Evolutionary conservation across 1,140 invertebrate species (phyloP).

Genomic region (Sarcophaga peregrina): DNA sequence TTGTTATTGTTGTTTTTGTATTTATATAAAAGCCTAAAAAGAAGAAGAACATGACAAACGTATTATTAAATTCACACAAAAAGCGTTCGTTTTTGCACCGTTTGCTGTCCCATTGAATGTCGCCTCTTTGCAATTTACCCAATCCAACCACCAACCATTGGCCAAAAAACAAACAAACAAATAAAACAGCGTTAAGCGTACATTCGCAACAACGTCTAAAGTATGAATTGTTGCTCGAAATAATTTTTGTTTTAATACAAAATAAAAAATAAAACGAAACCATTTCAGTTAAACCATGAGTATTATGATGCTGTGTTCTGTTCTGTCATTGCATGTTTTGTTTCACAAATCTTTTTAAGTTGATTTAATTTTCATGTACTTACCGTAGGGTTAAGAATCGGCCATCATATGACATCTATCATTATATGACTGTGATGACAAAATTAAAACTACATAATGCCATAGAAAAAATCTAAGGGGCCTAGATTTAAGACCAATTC

Average conservation of each 20-base stretch:
- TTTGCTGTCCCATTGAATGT: conserved; percentile 59
- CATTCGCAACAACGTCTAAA: conserved; percentile 15
- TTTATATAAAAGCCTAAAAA: neutral
- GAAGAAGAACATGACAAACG: conserved; percentile 59
- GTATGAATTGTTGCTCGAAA: conserved; percentile 19
- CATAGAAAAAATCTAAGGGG: no score
- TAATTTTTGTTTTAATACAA: neutral
- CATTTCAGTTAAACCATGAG: neutral
- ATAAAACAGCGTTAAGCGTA: neutral
- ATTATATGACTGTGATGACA: no score
- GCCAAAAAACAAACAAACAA: neutral
- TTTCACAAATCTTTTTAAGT: neutral
- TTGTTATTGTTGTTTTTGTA: conserved; percentile 1
- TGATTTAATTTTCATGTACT: neutral
- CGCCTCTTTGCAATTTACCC: conserved; percentile 42
- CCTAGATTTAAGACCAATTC: no score
- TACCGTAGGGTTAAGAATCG: no score
- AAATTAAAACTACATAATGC: no score
- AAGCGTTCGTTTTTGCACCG: conserved; percentile 66
- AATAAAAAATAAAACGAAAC: neutral
- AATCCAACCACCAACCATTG: neutral
- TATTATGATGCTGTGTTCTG: neutral
- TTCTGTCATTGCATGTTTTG: conserved; percentile 13
- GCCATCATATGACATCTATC: no score
- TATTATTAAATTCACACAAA: conserved; percentile 67